Evolutionary conservation across 2,888 invertebrate genomes (phyloP), one percentile per base, ranked within the genome.

Genomic region (Erebia ligea): DNA sequence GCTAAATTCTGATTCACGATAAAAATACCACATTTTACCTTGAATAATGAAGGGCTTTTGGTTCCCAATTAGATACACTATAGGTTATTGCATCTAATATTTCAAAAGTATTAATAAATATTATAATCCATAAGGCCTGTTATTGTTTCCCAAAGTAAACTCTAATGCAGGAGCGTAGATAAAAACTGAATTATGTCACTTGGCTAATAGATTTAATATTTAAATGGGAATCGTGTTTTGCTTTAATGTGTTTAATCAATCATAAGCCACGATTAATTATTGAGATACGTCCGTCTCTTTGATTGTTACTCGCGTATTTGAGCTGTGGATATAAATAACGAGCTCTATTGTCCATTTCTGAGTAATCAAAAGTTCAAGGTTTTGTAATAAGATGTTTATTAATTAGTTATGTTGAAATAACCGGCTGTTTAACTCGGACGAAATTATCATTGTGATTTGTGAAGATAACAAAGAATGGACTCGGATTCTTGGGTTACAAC

Each of bases 221-320:
- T 86, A 91, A 92, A 93, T 92, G 82, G 84, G 85, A 90, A 84
- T 92, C 93, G 92, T 92, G 92, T 88, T 84, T 84, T 85, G 81
- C 79, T 87, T 86, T 91, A 92, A 92, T 92, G 92, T 87, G 84
- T 88, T 92, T 91, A 93, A 93, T 93, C 92, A 92, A 93, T 93
- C 93, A 92, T 90, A 88, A 86, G 85, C 82, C 82, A 88, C 92
- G 92, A 93, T 93, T 93, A 93, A 92, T 93, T 93, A 92, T 89
- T 84, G 76, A 90, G 92, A 92, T 92, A 92, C 82, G 89, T 87
- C 82, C 83, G 82, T 84, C 81, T 81, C 78, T 85, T 76, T 81
- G 86, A 86, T 87, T 87, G 88, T 87, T 82, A 74, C 74, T 78
- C 76, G 77, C 77, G 76, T 81, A 81, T 86, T 86, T 85, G 84